Evolutionary conservation across 2,888 invertebrate species (phyloP).

Genomic region (Lithophane semibrunnea): DNA sequence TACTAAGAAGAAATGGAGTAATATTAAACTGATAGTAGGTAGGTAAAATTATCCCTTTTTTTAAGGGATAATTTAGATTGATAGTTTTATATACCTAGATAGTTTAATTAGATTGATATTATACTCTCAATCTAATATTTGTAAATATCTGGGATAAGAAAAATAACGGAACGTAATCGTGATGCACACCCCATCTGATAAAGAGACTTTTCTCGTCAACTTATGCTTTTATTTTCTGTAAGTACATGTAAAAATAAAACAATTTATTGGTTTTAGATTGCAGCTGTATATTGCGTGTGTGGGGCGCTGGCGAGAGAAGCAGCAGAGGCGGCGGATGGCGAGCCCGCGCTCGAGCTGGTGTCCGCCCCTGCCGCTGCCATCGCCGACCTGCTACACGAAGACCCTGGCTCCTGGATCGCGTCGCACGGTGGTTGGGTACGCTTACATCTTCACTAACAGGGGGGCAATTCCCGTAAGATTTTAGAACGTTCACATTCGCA

Average conservation of each 20-base stretch:
- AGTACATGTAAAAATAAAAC: background rate
- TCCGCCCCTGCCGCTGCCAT: slow-evolving; percentile 93
- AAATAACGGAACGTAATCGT: background rate
- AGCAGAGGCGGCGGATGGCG: slow-evolving; percentile 90
- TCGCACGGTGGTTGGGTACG: slow-evolving; percentile 96
- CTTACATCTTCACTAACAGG: background rate
- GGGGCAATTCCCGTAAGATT: too few relatives aligned
- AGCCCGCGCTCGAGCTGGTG: slow-evolving; percentile 90
- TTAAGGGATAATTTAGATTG: too few relatives aligned
- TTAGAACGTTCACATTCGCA: too few relatives aligned
- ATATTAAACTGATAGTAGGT: too few relatives aligned
- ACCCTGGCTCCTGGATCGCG: slow-evolving; percentile 95
- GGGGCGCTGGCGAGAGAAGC: slow-evolving; percentile 95
- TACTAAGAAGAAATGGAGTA: too few relatives aligned
- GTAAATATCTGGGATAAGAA: background rate
- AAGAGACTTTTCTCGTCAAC: background rate
- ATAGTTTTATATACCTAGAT: too few relatives aligned
- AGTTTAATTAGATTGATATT: too few relatives aligned
- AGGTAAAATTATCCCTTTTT: too few relatives aligned
- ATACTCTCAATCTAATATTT: background rate
- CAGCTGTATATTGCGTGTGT: slow-evolving; percentile 95
- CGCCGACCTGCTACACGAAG: slow-evolving; percentile 94
- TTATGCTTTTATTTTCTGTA: background rate
- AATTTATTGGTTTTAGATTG: slow-evolving; percentile 80
- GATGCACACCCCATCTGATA: background rate